A percentile compares a stretch with the other conserved stretches of the same genome.
phyloP scores from a whole-genome alignment of 2,888 invertebrate species.

The Apocheima hispidaria region DNA sequence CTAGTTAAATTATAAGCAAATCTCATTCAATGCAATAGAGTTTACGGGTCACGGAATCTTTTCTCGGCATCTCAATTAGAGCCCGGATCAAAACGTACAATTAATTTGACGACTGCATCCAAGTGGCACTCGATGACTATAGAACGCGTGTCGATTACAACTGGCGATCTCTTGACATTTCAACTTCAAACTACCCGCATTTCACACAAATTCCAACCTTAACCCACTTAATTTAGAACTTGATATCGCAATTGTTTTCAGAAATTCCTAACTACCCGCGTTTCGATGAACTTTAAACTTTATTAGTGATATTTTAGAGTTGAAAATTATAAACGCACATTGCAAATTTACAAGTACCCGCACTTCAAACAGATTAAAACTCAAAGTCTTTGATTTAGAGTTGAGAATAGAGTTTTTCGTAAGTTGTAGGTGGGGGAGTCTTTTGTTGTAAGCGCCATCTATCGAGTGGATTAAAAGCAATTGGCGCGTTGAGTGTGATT shows the following conservation, averaged over 20 bases:
- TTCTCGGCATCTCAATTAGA: slow-evolving; percentile 39
- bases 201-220: slow-evolving; percentile 6
- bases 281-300: not conserved
- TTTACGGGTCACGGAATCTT: slow-evolving; percentile 21
- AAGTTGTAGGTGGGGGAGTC: slow-evolving; percentile 48
- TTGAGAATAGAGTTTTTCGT: slow-evolving; percentile 4
- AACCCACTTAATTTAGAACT: not conserved
- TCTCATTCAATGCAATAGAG: not conserved
- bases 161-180: slow-evolving; percentile 65
- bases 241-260: not conserved
- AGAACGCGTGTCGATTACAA: slow-evolving; percentile 64
- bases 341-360: slow-evolving; percentile 1
- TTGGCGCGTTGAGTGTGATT: slow-evolving; percentile 73
- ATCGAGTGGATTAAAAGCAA: slow-evolving; percentile 80
- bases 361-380: slow-evolving; percentile 15
- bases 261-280: not conserved
- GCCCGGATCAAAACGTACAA: slow-evolving; percentile 40
- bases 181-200: slow-evolving; percentile 51
- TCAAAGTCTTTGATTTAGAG: slow-evolving; percentile 11
- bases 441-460: slow-evolving; percentile 71
- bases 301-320: not conserved
- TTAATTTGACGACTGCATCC: slow-evolving; percentile 49
- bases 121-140: slow-evolving; percentile 42
- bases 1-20: not conserved
- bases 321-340: not conserved